Evolutionary conservation across 1,140 invertebrate genomes (phyloP).

Genomic region (Lordiphosa clarofinis): DNA sequence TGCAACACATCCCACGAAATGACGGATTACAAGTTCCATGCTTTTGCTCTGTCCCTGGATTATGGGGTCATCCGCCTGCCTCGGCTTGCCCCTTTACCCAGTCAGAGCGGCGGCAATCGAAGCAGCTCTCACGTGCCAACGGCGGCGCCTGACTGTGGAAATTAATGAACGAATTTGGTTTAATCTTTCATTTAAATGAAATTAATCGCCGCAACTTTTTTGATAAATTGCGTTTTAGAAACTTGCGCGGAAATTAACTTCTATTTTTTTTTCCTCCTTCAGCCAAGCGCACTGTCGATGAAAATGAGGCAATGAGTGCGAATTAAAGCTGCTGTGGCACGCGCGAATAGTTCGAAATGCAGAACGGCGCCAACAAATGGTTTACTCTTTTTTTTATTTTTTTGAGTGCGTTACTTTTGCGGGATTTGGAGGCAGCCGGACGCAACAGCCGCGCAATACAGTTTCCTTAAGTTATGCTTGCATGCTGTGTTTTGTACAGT

Average conservation of each 20-base stretch:
- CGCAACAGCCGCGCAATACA: not conserved
- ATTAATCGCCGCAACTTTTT: conserved; percentile 29
- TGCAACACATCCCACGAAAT: conserved; percentile 21
- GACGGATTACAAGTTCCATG: conserved; percentile 23
- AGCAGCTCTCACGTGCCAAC: conserved; percentile 4
- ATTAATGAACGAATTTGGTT: conserved; percentile 25
- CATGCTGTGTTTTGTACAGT: not conserved
- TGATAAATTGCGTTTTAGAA: conserved; percentile 23
- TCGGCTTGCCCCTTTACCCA: not conserved
- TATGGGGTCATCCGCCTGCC: conserved; percentile 2
- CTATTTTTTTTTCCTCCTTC: not conserved
- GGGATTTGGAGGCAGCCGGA: not conserved
- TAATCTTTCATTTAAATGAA: conserved; percentile 33
- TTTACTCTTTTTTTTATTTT: not conserved
- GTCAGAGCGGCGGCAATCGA: conserved; percentile 1
- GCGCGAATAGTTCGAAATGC: conserved; percentile 10
- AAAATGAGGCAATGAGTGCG: conserved; percentile 2
- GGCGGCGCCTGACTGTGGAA: conserved; percentile 13
- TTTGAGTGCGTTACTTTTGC: conserved; percentile 2
- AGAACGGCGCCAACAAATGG: conserved; percentile 7
- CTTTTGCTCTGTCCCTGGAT: conserved; percentile 1
- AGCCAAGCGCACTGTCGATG: not conserved
- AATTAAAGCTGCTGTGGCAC: conserved; percentile 8
- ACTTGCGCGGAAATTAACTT: conserved; percentile 16
- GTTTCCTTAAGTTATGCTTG: conserved; percentile 4